Base-by-base conservation (phyloP, 2,797 vertebrate species). In the Argyrosomus regius region DNA sequence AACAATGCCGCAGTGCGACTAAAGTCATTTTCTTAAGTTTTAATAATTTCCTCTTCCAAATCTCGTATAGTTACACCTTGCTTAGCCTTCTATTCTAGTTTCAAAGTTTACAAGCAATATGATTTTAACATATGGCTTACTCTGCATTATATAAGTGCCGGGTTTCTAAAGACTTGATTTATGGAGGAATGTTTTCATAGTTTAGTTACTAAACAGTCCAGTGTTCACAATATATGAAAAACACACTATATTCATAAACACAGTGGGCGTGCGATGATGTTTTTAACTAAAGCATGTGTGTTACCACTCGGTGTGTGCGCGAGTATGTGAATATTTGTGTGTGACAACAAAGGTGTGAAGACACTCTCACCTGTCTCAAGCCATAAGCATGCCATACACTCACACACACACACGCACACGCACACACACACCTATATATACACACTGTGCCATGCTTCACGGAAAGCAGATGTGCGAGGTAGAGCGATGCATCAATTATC, bases 401-500 rank as follows among this genome's bases (percentile, higher is more conserved):
- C 13, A 56, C 53, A 48, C 26, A 70, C 63, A 63, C 22, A 62
- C 13, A 13, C 26, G 35, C 24, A 43, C 46, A 18, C 68, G 39
- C 20, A 58, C 53, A 71, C 58, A 78, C 52, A 78, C 22, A 65
- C 12, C 3, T 48, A 49, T 41, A 54, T 24, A 77, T 57, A 77
- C 26, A 18, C 13, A 54, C 71, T 56, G 65, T 65, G 71, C 52
- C 75, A 78, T 63, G 72, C 81, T 78, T 89, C 86, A 87, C 22
- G 2, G 53, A 88, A 85, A 94, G 88, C 88, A 87, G 77, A 92
- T 91, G 89, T 89, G 86, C 48, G 57, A 89, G 81, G 84, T 84
- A 77, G 86, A 82, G 81, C 82, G 46, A 81, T 84, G 89, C 87
- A 93, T 92, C 89, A 90, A 89, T 90, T 91, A 90, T 88, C 87